These are phyloP conservation scores for Momotus momota DNA, from an alignment of 2,797 vertebrate genomes.

Conservation along the genomic window DNA sequence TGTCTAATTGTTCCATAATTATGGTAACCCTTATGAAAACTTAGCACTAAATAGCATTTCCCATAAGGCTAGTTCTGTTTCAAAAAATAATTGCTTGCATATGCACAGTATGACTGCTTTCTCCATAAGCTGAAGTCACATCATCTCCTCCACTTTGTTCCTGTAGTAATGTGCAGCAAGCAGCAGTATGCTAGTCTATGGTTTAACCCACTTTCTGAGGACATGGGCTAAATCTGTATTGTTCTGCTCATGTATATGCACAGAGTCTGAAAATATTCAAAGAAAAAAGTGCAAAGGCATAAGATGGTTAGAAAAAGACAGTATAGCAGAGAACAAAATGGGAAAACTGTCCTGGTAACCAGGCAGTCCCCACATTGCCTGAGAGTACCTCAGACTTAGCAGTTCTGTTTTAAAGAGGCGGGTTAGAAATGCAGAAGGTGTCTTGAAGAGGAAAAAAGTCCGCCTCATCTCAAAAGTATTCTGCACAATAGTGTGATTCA, in stretches of 20 bases:
- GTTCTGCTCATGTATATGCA: background rate
- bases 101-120: background rate
- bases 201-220: conserved; percentile 22
- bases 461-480: background rate
- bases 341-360: background rate
- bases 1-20: conserved; percentile 18
- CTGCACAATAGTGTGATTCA: background rate
- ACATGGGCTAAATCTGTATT: background rate
- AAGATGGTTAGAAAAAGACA: background rate
- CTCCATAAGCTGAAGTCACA: background rate
- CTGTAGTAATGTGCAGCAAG: background rate
- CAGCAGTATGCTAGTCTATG: background rate
- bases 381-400: background rate
- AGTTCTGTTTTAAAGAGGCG: background rate
- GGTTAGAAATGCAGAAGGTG: background rate
- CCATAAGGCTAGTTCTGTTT: background rate
- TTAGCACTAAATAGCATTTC: conserved; percentile 56
- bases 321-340: background rate
- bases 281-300: background rate
- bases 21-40: background rate
- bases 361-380: background rate
- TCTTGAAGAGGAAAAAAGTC: background rate
- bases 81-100: background rate
- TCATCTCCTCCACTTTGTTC: background rate
- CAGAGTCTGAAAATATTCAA: background rate